phyloP scores from a whole-genome alignment of 2,888 invertebrate genomes.

The Hipparchia sbordonii region DNA sequence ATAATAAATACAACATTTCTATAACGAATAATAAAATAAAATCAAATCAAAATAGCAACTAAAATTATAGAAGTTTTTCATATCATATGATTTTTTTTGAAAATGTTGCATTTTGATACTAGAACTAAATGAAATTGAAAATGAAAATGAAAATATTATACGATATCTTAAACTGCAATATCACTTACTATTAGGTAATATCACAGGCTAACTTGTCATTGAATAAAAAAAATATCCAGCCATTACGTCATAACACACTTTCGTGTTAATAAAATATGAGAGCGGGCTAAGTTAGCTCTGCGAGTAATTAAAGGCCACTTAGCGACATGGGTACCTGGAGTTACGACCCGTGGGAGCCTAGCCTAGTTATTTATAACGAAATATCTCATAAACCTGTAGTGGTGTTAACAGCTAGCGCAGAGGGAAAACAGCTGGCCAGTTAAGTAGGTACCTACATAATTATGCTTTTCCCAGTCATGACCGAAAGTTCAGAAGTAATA shows the following conservation, averaged over 20 bases:
- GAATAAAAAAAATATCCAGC: too few relatives aligned
- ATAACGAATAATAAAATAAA: too few relatives aligned
- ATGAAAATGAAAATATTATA: background rate
- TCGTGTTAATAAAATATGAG: slow-evolving; percentile 11
- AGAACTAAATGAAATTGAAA: too few relatives aligned
- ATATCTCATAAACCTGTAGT: slow-evolving; percentile 2
- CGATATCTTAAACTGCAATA: background rate
- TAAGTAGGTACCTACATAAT: too few relatives aligned
- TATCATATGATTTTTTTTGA: too few relatives aligned
- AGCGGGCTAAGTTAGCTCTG: background rate
- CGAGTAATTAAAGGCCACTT: slow-evolving; percentile 7
- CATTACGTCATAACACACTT: background rate
- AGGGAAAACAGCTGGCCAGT: background rate
- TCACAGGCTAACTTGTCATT: too few relatives aligned
- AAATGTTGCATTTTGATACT: too few relatives aligned
- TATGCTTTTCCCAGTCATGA: background rate
- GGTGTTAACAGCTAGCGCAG: background rate
- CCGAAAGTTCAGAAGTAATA: background rate
- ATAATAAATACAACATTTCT: too few relatives aligned
- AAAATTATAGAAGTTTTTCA: too few relatives aligned
- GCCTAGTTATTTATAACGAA: slow-evolving; percentile 1
- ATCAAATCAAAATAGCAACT: too few relatives aligned
- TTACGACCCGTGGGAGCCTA: background rate
- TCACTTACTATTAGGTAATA: too few relatives aligned
- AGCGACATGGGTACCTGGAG: slow-evolving; percentile 1